Conservation (phyloP, 2,797 vertebrate genomes). For the Aeoliscus strigatus region DNA sequence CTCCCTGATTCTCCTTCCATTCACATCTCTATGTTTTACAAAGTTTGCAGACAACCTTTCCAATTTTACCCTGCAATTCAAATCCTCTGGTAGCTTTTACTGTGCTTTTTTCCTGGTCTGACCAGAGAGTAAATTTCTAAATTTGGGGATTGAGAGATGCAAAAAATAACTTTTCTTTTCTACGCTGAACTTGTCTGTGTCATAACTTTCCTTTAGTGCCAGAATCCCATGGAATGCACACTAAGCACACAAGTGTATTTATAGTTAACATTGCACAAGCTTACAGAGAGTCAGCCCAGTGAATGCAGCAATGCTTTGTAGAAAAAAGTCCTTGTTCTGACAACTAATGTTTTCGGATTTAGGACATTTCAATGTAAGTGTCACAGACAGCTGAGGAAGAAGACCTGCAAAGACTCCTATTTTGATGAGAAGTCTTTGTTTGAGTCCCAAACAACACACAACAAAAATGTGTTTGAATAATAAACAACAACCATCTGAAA, state of each 20-base stretch:
- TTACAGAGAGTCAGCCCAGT: no score
- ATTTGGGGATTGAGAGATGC: background rate
- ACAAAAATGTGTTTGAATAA: no score
- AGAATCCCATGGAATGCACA: background rate
- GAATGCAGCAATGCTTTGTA: no score
- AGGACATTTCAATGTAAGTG: background rate
- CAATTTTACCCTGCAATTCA: no score
- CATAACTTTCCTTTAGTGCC: background rate
- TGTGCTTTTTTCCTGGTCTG: background rate
- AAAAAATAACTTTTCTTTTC: background rate
- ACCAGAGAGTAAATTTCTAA: background rate
- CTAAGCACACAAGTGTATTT: no score
- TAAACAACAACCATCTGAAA: no score
- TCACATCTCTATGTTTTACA: conserved; percentile 28
- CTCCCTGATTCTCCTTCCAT: conserved; percentile 16
- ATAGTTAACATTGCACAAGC: no score
- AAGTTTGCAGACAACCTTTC: conserved; percentile 1
- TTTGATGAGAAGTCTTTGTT: no score
- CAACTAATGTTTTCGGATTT: background rate
- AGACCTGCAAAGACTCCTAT: no score
- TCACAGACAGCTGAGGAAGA: no score
- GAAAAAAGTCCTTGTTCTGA: no score
- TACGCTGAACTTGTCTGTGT: background rate
- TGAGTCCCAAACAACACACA: no score
- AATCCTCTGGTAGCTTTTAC: background rate